Conservation (phyloP, 2,113 vertebrate species). For the Hemicordylus capensis region DNA sequence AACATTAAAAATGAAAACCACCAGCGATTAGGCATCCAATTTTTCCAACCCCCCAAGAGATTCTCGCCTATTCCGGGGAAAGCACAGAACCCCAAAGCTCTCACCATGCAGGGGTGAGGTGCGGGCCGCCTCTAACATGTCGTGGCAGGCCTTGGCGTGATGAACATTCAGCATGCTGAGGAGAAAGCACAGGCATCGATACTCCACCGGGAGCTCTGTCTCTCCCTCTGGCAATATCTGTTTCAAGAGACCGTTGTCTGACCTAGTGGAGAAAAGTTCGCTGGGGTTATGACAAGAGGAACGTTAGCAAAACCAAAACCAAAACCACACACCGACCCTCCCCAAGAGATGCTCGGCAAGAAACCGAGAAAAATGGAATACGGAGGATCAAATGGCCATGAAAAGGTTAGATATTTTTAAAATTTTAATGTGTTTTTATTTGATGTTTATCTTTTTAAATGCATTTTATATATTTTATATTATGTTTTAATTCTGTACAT, state of each 20-base stretch:
- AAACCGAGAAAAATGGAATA: background rate
- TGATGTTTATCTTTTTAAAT: too few relatives aligned
- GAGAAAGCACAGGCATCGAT: conserved; percentile 68
- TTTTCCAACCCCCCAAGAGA: background rate
- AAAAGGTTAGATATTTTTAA: too few relatives aligned
- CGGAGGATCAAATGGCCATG: background rate
- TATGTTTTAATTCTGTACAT: too few relatives aligned
- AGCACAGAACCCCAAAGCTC: rapidly evolving
- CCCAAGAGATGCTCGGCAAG: background rate
- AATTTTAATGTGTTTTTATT: too few relatives aligned
- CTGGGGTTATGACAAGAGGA: background rate
- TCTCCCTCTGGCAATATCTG: conserved; percentile 14
- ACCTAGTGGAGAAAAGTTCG: conserved; percentile 59
- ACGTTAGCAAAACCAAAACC: background rate
- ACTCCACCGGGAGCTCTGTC: background rate
- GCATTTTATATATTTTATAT: too few relatives aligned
- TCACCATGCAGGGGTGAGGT: conserved; percentile 82
- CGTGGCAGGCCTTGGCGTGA: conserved; percentile 70
- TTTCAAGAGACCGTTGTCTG: conserved; percentile 51
- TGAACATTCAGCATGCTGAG: conserved; percentile 78
- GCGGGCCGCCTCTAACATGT: conserved; percentile 83
- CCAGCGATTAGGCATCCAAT: too few relatives aligned
- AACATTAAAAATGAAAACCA: too few relatives aligned
- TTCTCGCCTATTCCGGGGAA: background rate
- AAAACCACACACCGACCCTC: too few relatives aligned